Evolutionary conservation across 2,888 invertebrate genomes (phyloP).

Genomic region (Dynastes tityus): DNA sequence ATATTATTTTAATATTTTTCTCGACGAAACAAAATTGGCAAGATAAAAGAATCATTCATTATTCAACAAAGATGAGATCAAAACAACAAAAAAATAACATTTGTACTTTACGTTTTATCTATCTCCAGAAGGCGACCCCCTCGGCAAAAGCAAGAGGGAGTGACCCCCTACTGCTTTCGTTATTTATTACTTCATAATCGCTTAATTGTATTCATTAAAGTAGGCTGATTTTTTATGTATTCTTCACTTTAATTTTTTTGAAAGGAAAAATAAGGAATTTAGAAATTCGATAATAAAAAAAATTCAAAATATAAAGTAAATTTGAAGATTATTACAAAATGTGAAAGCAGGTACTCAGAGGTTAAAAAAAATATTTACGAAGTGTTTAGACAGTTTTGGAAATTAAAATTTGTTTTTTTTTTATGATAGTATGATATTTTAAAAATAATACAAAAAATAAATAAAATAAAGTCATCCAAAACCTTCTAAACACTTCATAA

Average conservation of each 20-base stretch:
- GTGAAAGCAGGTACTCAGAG: neutral
- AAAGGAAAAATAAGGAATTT: neutral
- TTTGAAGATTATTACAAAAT: neutral
- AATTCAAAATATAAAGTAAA: neutral
- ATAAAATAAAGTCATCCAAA: too few relatives aligned
- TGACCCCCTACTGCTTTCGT: neutral
- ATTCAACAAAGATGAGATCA: constrained; percentile 44
- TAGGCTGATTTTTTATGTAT: constrained; percentile 1
- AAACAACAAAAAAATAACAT: constrained; percentile 35
- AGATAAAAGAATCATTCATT: constrained; percentile 34
- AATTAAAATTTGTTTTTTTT: too few relatives aligned
- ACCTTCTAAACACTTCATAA: too few relatives aligned
- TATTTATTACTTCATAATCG: neutral
- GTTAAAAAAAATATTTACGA: neutral
- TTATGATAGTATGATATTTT: too few relatives aligned
- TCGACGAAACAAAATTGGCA: constrained; percentile 31
- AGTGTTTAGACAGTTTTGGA: too few relatives aligned
- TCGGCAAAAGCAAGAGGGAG: neutral
- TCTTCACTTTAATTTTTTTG: neutral
- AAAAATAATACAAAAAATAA: too few relatives aligned
- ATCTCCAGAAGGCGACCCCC: neutral
- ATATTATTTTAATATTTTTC: neutral
- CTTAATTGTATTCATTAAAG: neutral
- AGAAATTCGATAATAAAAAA: neutral
- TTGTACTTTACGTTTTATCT: constrained; percentile 31